Evolutionary conservation across 2,888 invertebrate species (phyloP), one percentile per base, ranked within the genome.

Genomic region (Cantharis rustica): DNA sequence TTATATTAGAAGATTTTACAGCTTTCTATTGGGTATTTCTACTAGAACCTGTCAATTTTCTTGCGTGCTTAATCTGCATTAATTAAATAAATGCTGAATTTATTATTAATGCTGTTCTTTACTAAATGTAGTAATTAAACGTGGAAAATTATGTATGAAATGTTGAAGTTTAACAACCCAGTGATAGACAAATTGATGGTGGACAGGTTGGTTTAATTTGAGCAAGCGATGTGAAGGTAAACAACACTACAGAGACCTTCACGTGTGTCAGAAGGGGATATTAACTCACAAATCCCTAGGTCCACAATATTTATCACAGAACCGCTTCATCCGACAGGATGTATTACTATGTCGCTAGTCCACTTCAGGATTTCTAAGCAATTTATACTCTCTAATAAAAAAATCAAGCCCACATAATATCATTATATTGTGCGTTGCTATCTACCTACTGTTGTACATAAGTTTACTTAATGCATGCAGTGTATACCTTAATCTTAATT

Each of bases 221-320:
- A 78, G 78, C 78, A 76, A 75, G 72, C 78, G 71, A 75, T 72
- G 75, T 71, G 62, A 72, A 77, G 76, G 78, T 78, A 78, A 78
- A 78, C 78, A 78, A 78, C 76, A 76, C 76, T 74, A 70, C 73
- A 78, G 76, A 76, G 78, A 72, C 76, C 72, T 73, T 64, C 74
- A 74, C 73, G 78, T 78, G 75, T 76, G 75, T 78, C 78, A 76
- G 76, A 78, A 74, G 76, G 78, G 75, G 78, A 78, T 76, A 78
- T 76, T 78, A 78, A 78, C 78, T 78, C 78, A 74, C 78, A 78
- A 78, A 78, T 78, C 78, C 78, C 78, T 61, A 68, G 76, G 78
- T 72, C 75, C 76, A 72, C 75, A 78, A 78, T 78, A 78, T 78
- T 78, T 78, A 78, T 78, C 78, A 78, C 78, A 68, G 68, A 74